These are phyloP conservation scores for Crotophaga sulcirostris DNA, from an alignment of 2,113 vertebrate species.

Conservation along the genomic window DNA sequence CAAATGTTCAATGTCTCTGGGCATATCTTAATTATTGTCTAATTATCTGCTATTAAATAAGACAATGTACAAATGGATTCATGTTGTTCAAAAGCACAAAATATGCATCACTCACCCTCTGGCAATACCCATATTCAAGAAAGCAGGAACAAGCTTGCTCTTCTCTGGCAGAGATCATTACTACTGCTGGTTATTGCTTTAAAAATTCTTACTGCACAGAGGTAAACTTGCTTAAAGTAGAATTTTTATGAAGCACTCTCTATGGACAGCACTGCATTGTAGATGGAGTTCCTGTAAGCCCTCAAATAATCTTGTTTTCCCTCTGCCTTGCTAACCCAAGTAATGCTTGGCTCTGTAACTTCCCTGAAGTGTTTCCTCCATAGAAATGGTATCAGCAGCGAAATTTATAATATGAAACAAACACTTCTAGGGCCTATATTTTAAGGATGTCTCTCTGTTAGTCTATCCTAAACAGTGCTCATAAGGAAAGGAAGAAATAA, in stretches of 20 bases:
- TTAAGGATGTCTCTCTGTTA: neutral
- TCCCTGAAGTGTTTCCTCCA: neutral
- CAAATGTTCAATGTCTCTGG: neutral
- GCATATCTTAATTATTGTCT: neutral
- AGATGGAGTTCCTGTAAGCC: neutral
- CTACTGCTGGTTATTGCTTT: neutral
- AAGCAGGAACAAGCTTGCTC: neutral
- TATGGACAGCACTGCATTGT: neutral
- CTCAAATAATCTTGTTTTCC: neutral
- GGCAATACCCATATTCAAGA: neutral
- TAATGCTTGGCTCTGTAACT: neutral
- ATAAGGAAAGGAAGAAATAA: neutral
- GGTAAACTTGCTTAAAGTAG: neutral
- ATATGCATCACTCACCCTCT: neutral
- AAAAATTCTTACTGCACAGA: neutral
- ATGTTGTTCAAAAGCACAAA: neutral
- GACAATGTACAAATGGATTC: neutral
- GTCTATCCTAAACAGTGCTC: neutral
- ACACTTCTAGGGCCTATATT: neutral
- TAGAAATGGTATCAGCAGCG: neutral
- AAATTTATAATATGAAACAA: neutral
- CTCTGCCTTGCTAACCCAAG: neutral
- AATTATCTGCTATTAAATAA: neutral
- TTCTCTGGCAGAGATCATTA: neutral
- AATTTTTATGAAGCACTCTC: neutral